Base-by-base conservation (phyloP, 2,797 vertebrate genomes). In the Vespertilio murinus region DNA sequence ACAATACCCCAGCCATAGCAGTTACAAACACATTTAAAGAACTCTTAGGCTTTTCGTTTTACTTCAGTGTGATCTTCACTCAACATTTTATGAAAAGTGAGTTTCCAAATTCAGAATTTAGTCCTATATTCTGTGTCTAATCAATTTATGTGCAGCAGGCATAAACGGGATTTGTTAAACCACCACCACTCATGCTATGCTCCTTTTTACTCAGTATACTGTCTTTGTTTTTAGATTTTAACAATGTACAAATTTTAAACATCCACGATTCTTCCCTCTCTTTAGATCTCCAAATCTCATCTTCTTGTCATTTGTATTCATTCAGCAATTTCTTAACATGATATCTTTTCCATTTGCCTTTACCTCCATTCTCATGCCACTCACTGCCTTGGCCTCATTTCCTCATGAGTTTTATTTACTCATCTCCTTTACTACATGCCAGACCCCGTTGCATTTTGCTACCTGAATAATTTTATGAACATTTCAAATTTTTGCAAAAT, bases 391-490 rank as follows among this genome's bases (percentile, higher is more conserved):
- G 42, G 30, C 14, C 61, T 59, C 22, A 22, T n/a, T 80, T 94
- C 86, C 56, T 88, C 35, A n/a, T 17, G 5, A 16, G 17, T 25
- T 20, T 88, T 28, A 61, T 69, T 25, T 30, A 52, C 75, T 81
- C 11, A 35, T 49, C 49, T 85, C 84, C 47, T 59, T 69, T 40
- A 20, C 38, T 89, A 1, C 54, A 17, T 56, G 22, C 3, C 38
- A 56, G 70, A 59, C 38, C 35, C 13, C 38, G 28, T 49, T 56
- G 30, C 25, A 71, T 88, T 82, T 84, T 67, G 35, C 61, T 92
- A 42, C 25, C 14, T 33, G 61, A 82, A 85, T 92, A 56, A 95
- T 86, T 71, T 84, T 88, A 42, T 5, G 81, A 71, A 70, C 6
- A 56, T 61, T 73, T 70, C 14, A 18, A 88, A 25, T 35, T 38